These are phyloP conservation scores for Beris morrisii DNA, from an alignment of 2,888 invertebrate species.

Conservation along the genomic window DNA sequence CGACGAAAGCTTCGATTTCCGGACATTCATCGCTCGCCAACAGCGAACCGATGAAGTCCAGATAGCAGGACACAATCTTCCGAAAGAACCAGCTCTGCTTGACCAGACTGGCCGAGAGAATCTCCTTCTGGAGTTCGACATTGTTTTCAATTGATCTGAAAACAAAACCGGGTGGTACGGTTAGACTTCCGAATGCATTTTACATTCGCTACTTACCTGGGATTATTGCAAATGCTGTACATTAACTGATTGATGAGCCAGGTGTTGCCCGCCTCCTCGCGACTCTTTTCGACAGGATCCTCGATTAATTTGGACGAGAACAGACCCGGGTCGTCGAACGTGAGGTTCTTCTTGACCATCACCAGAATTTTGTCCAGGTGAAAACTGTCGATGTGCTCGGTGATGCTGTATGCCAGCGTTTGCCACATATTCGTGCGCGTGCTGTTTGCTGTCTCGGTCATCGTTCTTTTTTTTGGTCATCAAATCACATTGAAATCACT, in stretches of 20 bases:
- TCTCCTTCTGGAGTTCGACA: constrained; percentile 48
- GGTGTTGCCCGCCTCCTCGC: constrained; percentile 33
- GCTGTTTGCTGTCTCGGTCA: constrained; percentile 20
- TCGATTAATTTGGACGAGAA: constrained; percentile 32
- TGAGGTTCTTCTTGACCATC: constrained; percentile 38
- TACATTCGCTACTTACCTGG: constrained; percentile 14
- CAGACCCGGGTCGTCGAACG: constrained; percentile 40
- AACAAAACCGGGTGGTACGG: neutral
- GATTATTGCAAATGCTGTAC: constrained; percentile 26
- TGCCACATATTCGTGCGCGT: constrained; percentile 35
- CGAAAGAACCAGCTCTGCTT: constrained; percentile 49
- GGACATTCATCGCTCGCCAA: constrained; percentile 10
- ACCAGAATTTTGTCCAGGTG: constrained; percentile 31
- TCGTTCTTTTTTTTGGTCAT: constrained; percentile 8
- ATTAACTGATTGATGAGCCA: constrained; percentile 39
- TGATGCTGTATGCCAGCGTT: constrained; percentile 32
- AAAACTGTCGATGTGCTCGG: constrained; percentile 29
- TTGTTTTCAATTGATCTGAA: constrained; percentile 46
- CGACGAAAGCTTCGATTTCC: constrained; percentile 41
- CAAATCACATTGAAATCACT: too few relatives aligned
- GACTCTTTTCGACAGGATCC: constrained; percentile 14
- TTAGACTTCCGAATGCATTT: neutral
- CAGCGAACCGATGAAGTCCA: constrained; percentile 27
- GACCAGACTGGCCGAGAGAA: constrained; percentile 48
- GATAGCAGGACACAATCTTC: constrained; percentile 44